Base-by-base conservation (phyloP, 92 coral and sea anemone species). In the Plumapathes pennacea region DNA sequence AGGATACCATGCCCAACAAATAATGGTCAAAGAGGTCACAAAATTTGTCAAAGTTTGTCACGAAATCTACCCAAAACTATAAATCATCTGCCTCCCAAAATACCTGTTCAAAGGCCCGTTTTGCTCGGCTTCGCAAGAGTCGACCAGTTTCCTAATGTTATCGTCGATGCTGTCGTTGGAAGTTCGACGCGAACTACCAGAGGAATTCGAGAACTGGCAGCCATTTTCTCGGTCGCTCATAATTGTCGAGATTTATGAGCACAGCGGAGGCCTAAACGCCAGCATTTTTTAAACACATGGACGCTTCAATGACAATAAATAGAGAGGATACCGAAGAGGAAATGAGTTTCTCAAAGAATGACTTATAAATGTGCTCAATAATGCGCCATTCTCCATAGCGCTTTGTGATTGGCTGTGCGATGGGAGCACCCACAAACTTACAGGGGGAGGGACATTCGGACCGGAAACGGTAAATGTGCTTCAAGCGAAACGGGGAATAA, bases 151-250 rank as follows among this genome's bases (percentile, higher is more conserved):
- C 29, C 89, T 86, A 30, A 87, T 83, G 50, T 68, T 87, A 24
- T 87, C 95, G 9, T 87, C 95, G 41, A 87, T 57, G 63, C 86
- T 83, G 61, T 85, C 95, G 32, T 76, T 87, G 22, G 95, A 87
- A 38, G 63, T 42, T 31, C 67, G 80, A 40, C 71, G 58, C 5
- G 88, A 81, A 54, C 88, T 81, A 2, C 70, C 46, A 3, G 88
- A 81, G 28, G 88, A 81, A n/a, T 71, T 7, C 4, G 69, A 62
- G 20, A 65, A 31, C 25, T 60, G 54, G 30, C 37, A 39, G 10
- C 38, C 72, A 51, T 64, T 64, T 30, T 65, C 72, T 31, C 54
- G 51, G 51, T 65, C 72, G 51, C 72, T 65, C 72, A 65, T 65
- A 27, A 15, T 51, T 15, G 1, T 14, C 5, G 9, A 11, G 25